Percentiles rank a stretch among this genome's conserved stretches.
These are phyloP conservation scores for Xanthorhoe spadicearia DNA, from an alignment of 2,888 invertebrate genomes.

Conservation along the genomic window DNA sequence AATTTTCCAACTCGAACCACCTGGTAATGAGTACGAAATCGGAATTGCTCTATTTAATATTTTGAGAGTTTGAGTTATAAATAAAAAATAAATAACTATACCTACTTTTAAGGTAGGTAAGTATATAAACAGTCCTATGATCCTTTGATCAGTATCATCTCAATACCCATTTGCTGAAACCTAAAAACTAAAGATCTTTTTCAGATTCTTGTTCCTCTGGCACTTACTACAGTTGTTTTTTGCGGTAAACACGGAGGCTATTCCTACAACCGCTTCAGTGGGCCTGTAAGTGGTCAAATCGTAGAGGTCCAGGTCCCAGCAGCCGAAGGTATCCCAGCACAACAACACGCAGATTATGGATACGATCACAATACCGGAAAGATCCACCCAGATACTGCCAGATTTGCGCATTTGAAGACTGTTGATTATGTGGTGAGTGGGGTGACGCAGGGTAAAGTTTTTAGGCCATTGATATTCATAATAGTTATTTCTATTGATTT, in stretches of 20 bases:
- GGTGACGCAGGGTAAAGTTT: slow-evolving; percentile 12
- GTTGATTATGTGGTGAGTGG: slow-evolving; percentile 87
- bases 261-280: slow-evolving; percentile 89
- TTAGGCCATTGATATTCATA: not conserved
- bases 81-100: too few relatives aligned
- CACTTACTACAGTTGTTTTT: slow-evolving; percentile 57
- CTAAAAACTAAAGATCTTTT: slow-evolving; percentile 36
- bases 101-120: too few relatives aligned
- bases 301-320: slow-evolving; percentile 83
- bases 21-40: too few relatives aligned
- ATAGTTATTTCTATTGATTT: not conserved
- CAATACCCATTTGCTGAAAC: too few relatives aligned
- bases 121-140: too few relatives aligned
- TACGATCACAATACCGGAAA: slow-evolving; percentile 77
- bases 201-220: slow-evolving; percentile 63
- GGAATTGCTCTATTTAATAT: too few relatives aligned
- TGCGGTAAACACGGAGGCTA: slow-evolving; percentile 82
- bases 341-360: slow-evolving; percentile 80
- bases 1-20: too few relatives aligned
- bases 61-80: too few relatives aligned
- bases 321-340: slow-evolving; percentile 70
- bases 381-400: slow-evolving; percentile 78
- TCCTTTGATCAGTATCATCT: too few relatives aligned
- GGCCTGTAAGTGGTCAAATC: slow-evolving; percentile 89
- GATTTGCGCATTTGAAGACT: slow-evolving; percentile 82